Conservation (phyloP, 1,140 invertebrate genomes). For the Zelostemma sp. region DNA sequence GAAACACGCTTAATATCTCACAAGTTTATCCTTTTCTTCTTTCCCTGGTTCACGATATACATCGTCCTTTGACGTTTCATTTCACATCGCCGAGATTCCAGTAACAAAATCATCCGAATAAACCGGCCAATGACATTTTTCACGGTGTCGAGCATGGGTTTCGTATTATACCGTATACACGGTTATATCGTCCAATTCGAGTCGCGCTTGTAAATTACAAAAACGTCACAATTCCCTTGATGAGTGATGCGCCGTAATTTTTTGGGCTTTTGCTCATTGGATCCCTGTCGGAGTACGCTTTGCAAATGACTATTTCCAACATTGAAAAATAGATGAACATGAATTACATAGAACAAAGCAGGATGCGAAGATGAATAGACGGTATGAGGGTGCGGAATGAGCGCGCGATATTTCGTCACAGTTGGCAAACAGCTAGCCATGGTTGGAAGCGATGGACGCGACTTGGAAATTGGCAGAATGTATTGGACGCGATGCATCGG, state of each 20-base stretch:
- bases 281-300: constrained; percentile 5
- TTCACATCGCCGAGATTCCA: no score
- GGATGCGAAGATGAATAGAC: constrained; percentile 23
- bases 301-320: constrained; percentile 31
- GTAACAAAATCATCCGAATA: no score
- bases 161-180: no score
- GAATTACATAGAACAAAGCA: constrained; percentile 9
- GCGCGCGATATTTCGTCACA: constrained; percentile 28
- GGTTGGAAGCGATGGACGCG: constrained; percentile 32
- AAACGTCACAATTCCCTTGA: constrained; percentile 16
- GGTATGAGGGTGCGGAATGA: constrained; percentile 12
- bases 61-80: not conserved
- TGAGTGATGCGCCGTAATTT: constrained; percentile 27
- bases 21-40: constrained; percentile 30
- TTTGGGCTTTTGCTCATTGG: constrained; percentile 12
- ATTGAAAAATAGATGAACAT: constrained; percentile 27
- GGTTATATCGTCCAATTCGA: no score
- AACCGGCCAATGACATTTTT: no score
- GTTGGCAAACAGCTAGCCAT: constrained; percentile 25
- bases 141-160: no score
- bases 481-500: constrained; percentile 59
- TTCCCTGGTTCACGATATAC: no score
- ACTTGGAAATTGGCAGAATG: constrained; percentile 66
- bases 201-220: not conserved
- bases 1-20: constrained; percentile 42